Evolutionary conservation across 2,113 vertebrate species (phyloP), one percentile per base, ranked within the genome.

Genomic region (Alces alces): DNA sequence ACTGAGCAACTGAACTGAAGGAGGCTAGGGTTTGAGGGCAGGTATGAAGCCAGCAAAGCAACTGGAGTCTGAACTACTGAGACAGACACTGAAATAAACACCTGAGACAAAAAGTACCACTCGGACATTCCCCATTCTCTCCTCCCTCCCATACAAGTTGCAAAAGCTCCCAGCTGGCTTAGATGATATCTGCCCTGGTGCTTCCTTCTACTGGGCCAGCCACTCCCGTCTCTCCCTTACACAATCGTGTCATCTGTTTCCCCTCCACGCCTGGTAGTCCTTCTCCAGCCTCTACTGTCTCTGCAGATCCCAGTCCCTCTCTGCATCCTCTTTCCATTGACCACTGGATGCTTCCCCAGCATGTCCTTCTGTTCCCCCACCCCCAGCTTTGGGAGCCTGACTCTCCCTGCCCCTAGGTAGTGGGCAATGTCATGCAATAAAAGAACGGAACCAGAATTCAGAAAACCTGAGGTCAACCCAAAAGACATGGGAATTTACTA

Each of bases 181-280:
- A 12, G 30, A 8, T 8, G 13, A 27, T 1, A 52, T 6, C 54
- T 84, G 19, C 27, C 43, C 33, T 3, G 7, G 43, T n/a, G 57
- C 47, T 87, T 60, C 47, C 52, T 87, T 61, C 60, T 27, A 50
- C 73, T 17, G 14, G 76, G 30, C 43, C 3, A 30, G 52, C 43
- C 6, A 0, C 15, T 12, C 1, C 52, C 3, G 0, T 1, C 60
- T 30, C 23, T 21, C 30, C 21, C 19, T 23, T 16, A n/a, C 21
- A 2, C 21, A 28, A 30, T 3, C 17, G 16, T 6, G 25, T 64
- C 36, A 11, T 33, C 76, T 61, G 17, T 25, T 33, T 17, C 61
- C 78, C 54, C 17, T 21, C 85, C 78, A 57, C 1, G 5, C 27
- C 45, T 23, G 21, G 39, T 12, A 23, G 21, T 11, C 55, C 58